phyloP scores from a whole-genome alignment of 2,888 invertebrate genomes.

The Hydriomena furcata region DNA sequence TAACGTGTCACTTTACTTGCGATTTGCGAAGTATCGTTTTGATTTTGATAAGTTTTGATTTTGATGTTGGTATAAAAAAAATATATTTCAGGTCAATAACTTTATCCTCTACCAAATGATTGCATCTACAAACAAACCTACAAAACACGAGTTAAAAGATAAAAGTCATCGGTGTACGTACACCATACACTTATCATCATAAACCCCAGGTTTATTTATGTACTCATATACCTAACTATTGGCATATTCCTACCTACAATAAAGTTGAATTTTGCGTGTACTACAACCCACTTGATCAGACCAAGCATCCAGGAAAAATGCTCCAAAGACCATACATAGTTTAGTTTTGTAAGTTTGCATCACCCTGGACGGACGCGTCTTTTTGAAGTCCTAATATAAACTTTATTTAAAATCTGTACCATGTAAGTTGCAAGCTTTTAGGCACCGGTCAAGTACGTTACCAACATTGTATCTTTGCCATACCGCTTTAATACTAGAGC shows the following conservation, averaged over 20 bases:
- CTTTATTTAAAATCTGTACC: no score
- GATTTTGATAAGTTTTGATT: no score
- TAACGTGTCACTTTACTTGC: no score
- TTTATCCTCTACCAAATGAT: no score
- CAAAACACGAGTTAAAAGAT: conserved; percentile 11
- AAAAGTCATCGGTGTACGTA: conserved; percentile 20
- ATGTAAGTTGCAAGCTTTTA: no score
- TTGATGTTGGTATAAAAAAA: no score
- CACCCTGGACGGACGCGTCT: no score
- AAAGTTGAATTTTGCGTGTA: not conserved
- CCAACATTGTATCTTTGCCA: conserved; percentile 25
- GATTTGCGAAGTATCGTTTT: no score
- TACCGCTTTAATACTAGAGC: conserved; percentile 26
- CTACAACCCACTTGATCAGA: not conserved
- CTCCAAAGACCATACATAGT: not conserved
- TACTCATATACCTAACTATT: not conserved
- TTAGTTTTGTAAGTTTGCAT: not conserved
- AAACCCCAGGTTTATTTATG: conserved; percentile 2
- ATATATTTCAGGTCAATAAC: no score
- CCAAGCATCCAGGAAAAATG: not conserved
- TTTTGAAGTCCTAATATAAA: no score
- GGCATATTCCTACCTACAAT: not conserved
- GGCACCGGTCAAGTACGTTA: no score
- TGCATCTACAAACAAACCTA: conserved; percentile 12
- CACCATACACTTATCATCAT: conserved; percentile 19